Base-by-base conservation (phyloP, 2,888 invertebrate species). In the Sminthurinus aureus region DNA sequence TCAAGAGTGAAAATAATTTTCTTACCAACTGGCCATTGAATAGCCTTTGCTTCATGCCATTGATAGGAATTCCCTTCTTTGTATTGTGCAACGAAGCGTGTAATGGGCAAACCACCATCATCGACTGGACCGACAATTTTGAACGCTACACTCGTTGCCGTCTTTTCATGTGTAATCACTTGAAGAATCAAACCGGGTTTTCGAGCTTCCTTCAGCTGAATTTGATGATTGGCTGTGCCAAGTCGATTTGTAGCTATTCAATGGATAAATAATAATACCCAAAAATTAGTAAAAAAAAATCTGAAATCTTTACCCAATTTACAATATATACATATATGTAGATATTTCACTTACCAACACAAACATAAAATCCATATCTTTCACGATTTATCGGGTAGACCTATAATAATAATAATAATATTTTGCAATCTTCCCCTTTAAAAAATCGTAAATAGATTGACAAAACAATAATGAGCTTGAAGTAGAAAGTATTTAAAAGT, bases 111-210 rank as follows among this genome's bases (percentile, higher is more conserved):
- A 15, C 96, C 96, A 83, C 94, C 93, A 86, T 94, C 93, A 88
- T 94, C 93, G 1, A 93, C 91, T 0, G 96, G 96, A 0, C 94
- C 95, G 2, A 93, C 91, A 79, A 97, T 94, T 76, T 93, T 93
- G 90, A 96, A 97, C 80, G 94, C 94, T 74, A 96, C 58, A 12
- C 96, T 95, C 6, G 96, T 96, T 0, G 97, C 96, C 88, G 90
- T 88, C 76, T 86, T 88, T 26, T 86, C 86, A 84, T 93, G 93
- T 88, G 95, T 92, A 87, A 92, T 93, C 0, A 93, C 94, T 90
- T 95, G 92, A 15, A 92, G 90, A 13, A 96, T 92, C 20, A 92
- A 90, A 4, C 92, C 92, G 0, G 97, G 97, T 0, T 93, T 92
- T 76, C 92, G 92, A 0, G 96, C 97, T 90, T 95, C 93, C 88